Evolutionary conservation across 2,113 vertebrate genomes (phyloP).

Genomic region (Rhinopithecus roxellana): DNA sequence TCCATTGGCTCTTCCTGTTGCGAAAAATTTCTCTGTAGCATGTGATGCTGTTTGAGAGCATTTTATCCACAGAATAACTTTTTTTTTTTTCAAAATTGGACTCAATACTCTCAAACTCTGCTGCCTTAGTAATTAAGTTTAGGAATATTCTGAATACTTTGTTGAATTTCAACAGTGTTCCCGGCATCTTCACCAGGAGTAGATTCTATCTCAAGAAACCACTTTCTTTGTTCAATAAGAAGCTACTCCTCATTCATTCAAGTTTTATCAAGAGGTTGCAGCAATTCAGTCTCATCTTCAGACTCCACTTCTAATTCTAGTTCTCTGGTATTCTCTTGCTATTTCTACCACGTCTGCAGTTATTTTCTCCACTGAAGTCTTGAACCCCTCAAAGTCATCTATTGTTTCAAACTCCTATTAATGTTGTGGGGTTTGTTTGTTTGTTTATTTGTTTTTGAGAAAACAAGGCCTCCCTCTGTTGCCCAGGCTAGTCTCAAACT

Average conservation of each 20-base stretch:
- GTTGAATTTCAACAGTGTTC: background rate
- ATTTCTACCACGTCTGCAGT: background rate
- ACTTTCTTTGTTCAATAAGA: background rate
- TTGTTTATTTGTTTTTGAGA: too few relatives aligned
- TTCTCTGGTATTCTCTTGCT: background rate
- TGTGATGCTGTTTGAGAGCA: background rate
- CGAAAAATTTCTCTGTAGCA: background rate
- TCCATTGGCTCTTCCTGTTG: background rate
- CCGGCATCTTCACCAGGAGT: background rate
- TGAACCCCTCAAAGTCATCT: background rate
- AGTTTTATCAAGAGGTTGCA: background rate
- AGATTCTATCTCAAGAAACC: background rate
- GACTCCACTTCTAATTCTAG: background rate
- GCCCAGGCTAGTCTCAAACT: too few relatives aligned
- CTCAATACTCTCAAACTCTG: background rate
- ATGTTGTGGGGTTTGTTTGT: background rate
- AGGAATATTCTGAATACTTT: background rate
- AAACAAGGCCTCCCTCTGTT: too few relatives aligned
- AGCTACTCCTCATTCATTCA: background rate
- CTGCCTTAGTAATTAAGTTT: background rate
- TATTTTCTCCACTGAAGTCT: background rate
- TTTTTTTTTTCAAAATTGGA: background rate
- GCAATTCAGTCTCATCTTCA: background rate
- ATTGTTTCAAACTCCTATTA: background rate
- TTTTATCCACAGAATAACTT: background rate